Percentiles rank a stretch among this genome's conserved stretches.
Conservation (phyloP, 2,888 invertebrate species). For the Xestia ashworthii region DNA sequence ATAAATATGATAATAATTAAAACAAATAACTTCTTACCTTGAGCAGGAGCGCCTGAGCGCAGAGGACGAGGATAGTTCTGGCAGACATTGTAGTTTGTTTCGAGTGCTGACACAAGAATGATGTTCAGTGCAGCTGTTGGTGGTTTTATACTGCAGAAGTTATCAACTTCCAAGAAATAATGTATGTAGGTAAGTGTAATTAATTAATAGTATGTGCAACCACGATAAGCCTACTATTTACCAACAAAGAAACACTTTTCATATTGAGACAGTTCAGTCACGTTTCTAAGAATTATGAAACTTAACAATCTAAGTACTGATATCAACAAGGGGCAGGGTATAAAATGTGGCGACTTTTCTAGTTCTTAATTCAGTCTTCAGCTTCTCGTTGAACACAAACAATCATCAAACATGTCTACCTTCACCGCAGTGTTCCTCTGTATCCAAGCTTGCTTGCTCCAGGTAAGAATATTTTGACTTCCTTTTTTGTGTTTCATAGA, state of each 20-base stretch:
- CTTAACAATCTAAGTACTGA: not conserved
- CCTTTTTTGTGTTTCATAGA: too few species aligned
- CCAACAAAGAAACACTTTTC: not conserved
- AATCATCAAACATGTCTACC: conserved; percentile 48
- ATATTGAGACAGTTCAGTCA: not conserved
- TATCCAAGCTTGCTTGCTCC: conserved; percentile 1
- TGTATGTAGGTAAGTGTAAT: too few species aligned
- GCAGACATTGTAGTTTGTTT: too few species aligned
- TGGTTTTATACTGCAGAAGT: too few species aligned
- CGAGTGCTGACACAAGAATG: too few species aligned
- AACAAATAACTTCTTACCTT: too few species aligned
- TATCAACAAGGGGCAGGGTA: not conserved
- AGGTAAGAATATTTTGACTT: not conserved
- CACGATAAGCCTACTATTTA: not conserved
- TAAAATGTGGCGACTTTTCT: not conserved
- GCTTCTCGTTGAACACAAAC: conserved; percentile 3
- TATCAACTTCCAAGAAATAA: too few species aligned
- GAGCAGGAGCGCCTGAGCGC: too few species aligned
- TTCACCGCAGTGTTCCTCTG: conserved; percentile 28
- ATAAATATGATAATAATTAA: too few species aligned
- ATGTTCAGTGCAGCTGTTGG: too few species aligned
- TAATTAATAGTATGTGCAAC: too few species aligned
- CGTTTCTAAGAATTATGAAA: not conserved
- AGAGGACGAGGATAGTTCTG: too few species aligned
- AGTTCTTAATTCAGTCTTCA: not conserved